Percentiles rank a stretch among this genome's conserved stretches.
phyloP scores from a whole-genome alignment of 2,113 vertebrate genomes.

The Alethe castanea region DNA sequence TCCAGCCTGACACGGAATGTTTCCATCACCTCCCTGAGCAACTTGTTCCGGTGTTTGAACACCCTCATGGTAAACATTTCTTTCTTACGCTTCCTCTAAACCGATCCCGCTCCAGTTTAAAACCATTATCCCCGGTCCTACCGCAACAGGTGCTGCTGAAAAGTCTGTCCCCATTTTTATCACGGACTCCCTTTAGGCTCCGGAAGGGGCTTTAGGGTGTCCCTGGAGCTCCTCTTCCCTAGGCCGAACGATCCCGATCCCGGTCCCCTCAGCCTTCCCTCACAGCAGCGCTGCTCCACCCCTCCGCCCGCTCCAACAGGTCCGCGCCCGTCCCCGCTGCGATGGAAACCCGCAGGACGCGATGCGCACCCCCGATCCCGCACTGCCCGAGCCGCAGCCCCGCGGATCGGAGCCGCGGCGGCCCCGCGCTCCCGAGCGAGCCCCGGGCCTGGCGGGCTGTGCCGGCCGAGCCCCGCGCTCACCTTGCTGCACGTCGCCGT shows the following conservation, averaged over 20 bases:
- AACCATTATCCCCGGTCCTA: accelerated
- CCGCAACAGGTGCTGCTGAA: not conserved
- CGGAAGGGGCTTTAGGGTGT: too few relatives aligned
- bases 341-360: accelerated
- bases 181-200: accelerated
- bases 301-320: not conserved
- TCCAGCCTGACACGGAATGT: not conserved
- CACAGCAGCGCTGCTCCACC: not conserved
- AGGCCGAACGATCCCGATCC: not conserved
- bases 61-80: not conserved
- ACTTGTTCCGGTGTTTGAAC: not conserved
- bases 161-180: not conserved
- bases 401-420: too few relatives aligned
- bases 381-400: too few relatives aligned
- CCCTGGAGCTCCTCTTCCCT: not conserved
- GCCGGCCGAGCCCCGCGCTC: not conserved
- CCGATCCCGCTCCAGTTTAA: not conserved
- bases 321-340: not conserved
- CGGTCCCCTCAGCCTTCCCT: not conserved
- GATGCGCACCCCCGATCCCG: too few relatives aligned
- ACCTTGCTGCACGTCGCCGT: conserved; percentile 95
- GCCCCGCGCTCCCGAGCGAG: not conserved
- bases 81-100: not conserved
- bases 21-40: not conserved
- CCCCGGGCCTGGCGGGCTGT: too few relatives aligned